Conservation (phyloP, 2,888 invertebrate genomes). For the Callosobruchus maculatus region DNA sequence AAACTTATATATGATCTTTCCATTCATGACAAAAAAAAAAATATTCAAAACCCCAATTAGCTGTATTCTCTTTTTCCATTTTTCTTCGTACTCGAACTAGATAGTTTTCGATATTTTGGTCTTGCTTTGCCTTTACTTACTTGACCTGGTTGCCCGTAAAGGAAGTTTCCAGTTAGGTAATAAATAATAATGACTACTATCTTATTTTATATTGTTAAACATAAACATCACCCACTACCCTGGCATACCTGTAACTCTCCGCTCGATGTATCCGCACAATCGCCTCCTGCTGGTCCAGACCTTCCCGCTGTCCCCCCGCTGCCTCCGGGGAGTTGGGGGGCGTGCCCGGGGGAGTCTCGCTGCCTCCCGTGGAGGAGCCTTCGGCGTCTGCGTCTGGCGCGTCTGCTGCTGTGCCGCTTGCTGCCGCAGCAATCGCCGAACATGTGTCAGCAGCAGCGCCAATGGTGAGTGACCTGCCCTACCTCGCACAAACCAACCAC, state of each 20-base stretch:
- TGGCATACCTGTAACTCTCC: slow-evolving; percentile 45
- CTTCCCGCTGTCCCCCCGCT: not conserved
- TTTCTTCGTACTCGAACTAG: no score
- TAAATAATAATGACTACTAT: no score
- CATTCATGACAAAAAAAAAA: no score
- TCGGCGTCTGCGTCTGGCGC: slow-evolving; percentile 22
- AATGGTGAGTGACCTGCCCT: slow-evolving; percentile 51
- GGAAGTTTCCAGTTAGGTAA: no score
- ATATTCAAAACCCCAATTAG: no score
- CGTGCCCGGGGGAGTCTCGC: not conserved
- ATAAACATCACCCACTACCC: no score
- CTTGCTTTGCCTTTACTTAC: no score
- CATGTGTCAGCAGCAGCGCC: slow-evolving; percentile 55
- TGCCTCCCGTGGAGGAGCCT: not conserved
- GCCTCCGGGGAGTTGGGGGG: not conserved
- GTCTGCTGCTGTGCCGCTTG: slow-evolving; percentile 12
- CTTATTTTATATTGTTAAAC: no score
- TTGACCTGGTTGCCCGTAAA: no score
- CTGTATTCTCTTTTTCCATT: no score
- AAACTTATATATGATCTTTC: no score
- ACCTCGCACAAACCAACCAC: not conserved
- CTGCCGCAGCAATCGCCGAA: slow-evolving; percentile 49
- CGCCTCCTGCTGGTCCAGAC: not conserved
- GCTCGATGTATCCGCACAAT: slow-evolving; percentile 53
- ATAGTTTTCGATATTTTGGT: no score